phyloP scores from a whole-genome alignment of 2,797 vertebrate species.

The Pseudocheirus occidentalis region DNA sequence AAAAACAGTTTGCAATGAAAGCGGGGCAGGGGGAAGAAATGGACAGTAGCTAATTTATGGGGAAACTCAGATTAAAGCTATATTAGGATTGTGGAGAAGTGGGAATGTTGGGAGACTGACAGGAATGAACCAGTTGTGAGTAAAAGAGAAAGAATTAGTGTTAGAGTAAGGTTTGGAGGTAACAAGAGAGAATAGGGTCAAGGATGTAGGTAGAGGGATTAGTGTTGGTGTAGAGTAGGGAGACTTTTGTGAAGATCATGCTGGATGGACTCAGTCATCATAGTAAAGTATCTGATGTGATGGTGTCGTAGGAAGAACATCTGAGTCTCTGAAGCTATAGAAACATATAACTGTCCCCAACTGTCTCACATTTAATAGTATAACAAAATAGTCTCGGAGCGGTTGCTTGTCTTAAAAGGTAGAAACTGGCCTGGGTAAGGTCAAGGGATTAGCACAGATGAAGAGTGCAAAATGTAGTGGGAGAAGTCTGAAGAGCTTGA shows the following conservation, averaged over 20 bases:
- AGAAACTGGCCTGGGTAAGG: not conserved
- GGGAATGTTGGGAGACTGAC: not conserved
- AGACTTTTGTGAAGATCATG: not conserved
- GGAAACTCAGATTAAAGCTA: not conserved
- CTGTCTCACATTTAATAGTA: not conserved
- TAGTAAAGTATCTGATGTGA: not conserved
- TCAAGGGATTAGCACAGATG: not conserved
- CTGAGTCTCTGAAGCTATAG: not conserved
- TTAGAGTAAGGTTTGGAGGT: not conserved
- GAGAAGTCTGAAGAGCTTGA: not conserved
- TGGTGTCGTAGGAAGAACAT: not conserved
- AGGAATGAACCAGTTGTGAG: not conserved
- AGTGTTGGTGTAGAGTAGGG: not conserved
- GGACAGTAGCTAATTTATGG: not conserved
- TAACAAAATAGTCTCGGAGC: not conserved
- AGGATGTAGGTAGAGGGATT: not conserved
- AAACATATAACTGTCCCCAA: not conserved
- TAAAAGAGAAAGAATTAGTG: not conserved
- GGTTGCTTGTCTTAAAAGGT: not conserved
- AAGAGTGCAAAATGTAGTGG: not conserved
- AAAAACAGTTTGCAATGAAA: not conserved
- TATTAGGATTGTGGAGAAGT: not conserved
- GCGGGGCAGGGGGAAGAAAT: not conserved
- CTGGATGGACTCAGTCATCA: not conserved
- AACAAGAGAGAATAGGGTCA: not conserved